Evolutionary conservation across 2,113 vertebrate species (phyloP).

Genomic region (Ammospiza caudacuta): DNA sequence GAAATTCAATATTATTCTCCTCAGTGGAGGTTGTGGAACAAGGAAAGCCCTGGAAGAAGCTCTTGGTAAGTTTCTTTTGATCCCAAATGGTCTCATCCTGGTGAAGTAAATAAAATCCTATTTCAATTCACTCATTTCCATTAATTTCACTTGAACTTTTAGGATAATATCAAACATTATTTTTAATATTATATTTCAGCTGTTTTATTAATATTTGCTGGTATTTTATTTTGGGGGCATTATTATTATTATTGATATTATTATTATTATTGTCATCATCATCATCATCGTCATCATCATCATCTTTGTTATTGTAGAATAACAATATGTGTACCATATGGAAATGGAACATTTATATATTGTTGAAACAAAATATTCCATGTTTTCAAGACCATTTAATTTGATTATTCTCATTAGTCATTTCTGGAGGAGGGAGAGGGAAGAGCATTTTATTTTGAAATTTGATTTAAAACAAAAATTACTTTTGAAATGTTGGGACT

Average conservation of each 20-base stretch:
- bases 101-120: neutral
- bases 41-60: neutral
- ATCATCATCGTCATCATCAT: no score
- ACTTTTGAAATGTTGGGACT: neutral
- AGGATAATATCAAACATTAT: neutral
- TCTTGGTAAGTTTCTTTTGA: neutral
- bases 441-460: neutral
- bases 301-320: neutral
- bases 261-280: no score
- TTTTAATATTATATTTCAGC: slow-evolving; percentile 5
- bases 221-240: neutral
- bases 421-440: neutral
- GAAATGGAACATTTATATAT: neutral
- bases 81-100: neutral
- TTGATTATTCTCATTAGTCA: neutral
- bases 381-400: neutral
- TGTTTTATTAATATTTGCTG: slow-evolving; percentile 4
- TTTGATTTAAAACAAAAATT: neutral
- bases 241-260: no score
- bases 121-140: neutral
- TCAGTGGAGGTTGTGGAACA: neutral
- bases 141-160: slow-evolving; percentile 17
- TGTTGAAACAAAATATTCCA: neutral
- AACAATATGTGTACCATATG: neutral
- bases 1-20: neutral